Evolutionary conservation across 2,888 invertebrate species (phyloP), one percentile per base, ranked within the genome.

Genomic region (Nemotelus pantherinus): DNA sequence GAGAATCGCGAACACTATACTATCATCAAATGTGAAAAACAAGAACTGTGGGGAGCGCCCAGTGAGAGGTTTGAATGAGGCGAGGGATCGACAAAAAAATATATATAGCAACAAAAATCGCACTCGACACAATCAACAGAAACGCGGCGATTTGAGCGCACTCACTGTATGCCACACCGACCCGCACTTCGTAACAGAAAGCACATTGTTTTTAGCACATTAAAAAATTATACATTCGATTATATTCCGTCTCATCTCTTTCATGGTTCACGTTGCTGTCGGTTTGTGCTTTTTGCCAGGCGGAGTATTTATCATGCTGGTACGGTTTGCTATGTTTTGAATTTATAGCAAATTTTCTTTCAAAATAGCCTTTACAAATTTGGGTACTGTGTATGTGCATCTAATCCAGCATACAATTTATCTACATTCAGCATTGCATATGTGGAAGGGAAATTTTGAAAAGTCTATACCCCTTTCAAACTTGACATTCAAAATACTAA

Each of bases 141-240:
- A 43, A 63, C 63, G 9, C 63, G 39, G 25, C 25, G 25, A 25
- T 25, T 25, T 25, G 25, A 58, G 10, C 7, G 43, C 63, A 63
- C 57, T 57, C 25, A 25, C 25, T 25, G 25, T 25, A 57, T 9
- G 25, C 57, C 3, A 10, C n/a, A 57, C 9, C 25, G 53, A 53
- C 7, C 53, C 10, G 7, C 10, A 53, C 53, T 9, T 10, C 39
- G 41, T n/a, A 43, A 63, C 41, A 39, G 63, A 39, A 63, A 57
- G 25, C 63, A 63, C 63, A 63, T 39, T 2, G 25, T 25, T 25
- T 25, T 25, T 63, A 39, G 43, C 63, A 63, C 63, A 63, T 63
- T 63, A 63, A 63, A 63, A 58, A 63, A 41, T 41, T 63, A 63
- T 63, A 63, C 43, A 41, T 63, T 63, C 63, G 63, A 63, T 63